Evolutionary conservation across 2,888 invertebrate species (phyloP), one percentile per base, ranked within the genome.

Genomic region (Argynnis bischoffii): DNA sequence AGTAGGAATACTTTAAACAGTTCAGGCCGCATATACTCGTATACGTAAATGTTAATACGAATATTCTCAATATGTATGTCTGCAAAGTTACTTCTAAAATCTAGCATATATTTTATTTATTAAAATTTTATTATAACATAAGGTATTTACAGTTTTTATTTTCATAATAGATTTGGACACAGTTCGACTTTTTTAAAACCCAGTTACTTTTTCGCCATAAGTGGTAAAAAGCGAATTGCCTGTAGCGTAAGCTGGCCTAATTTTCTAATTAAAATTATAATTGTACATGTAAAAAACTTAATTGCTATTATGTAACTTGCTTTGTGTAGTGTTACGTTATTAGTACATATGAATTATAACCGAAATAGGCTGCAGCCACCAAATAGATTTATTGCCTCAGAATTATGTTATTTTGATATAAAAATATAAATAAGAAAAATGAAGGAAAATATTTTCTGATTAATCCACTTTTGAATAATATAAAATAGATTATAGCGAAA

Each of bases 401-500:
- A 8, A 41, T 41, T 41, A 11, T 11, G 35, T 11, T 11, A 41
- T 41, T 41, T 41, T 2, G 35, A 41, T 41, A 41, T 11, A 11
- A 41, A 26, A 41, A 41, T 41, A 41, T 41, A 41, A 41, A 41
- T 41, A 41, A 41, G 35, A 41, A 11, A 41, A 41, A 41, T 8
- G 8, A 41, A 41, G 35, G 11, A 41, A 41, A 41, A 41, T 41
- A 11, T 11, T 41, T 56, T 61, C 51, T 54, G 35, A 64, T 18
- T 64, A 66, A 64, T 57, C 54, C 54, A 70, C 50, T 68, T 72
- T 68, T 56, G 60, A 66, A 61, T 48, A 53, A 67, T 51, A 65
- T 67, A 59, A 31, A 63, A 46, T 63, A 53, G 64, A 59, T 67
- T 61, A 59, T 60, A 63, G 63, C 47, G 53, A 64, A 55, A 63